A percentile compares a stretch with the other conserved stretches of the same genome.
Evolutionary conservation across 2,797 vertebrate species (phyloP).

Genomic region (Salmo trutta): DNA sequence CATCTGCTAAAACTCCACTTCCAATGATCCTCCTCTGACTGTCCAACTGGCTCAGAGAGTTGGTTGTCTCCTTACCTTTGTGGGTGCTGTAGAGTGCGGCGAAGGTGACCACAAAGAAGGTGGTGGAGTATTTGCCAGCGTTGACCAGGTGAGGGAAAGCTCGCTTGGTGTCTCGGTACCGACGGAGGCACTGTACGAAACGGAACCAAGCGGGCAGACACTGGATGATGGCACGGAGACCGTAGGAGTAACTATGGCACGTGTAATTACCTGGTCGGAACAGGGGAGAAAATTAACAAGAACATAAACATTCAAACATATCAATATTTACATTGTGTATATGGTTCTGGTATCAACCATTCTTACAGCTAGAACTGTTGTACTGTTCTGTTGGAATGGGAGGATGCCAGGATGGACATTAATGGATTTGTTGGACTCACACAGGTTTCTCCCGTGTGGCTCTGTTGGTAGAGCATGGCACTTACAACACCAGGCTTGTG

Average conservation of each 20-base stretch:
- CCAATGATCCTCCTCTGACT: neutral
- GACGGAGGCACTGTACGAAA: conserved; percentile 96
- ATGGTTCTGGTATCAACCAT: neutral
- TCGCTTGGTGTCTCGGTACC: conserved; percentile 96
- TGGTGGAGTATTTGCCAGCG: conserved; percentile 97
- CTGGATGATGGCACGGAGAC: conserved; percentile 92
- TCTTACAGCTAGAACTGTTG: conserved; percentile 1
- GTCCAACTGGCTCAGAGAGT: neutral
- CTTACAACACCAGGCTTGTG: no score
- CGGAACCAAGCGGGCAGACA: conserved; percentile 98
- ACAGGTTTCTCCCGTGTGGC: neutral
- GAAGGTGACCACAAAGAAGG: conserved; percentile 97
- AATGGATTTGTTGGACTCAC: neutral
- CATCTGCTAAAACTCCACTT: neutral
- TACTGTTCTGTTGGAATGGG: neutral
- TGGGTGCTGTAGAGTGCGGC: conserved; percentile 83
- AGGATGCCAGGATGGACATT: neutral
- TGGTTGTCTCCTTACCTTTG: neutral
- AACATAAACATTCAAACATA: neutral
- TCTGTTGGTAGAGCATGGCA: no score
- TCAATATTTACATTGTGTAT: neutral
- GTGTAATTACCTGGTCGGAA: conserved; percentile 65
- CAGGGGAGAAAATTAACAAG: neutral
- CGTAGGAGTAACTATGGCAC: conserved; percentile 92
- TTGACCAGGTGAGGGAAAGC: conserved; percentile 97